Percentiles rank a stretch among this genome's conserved stretches.
Conservation (phyloP, 2,888 invertebrate species). For the Andrena praecox region DNA sequence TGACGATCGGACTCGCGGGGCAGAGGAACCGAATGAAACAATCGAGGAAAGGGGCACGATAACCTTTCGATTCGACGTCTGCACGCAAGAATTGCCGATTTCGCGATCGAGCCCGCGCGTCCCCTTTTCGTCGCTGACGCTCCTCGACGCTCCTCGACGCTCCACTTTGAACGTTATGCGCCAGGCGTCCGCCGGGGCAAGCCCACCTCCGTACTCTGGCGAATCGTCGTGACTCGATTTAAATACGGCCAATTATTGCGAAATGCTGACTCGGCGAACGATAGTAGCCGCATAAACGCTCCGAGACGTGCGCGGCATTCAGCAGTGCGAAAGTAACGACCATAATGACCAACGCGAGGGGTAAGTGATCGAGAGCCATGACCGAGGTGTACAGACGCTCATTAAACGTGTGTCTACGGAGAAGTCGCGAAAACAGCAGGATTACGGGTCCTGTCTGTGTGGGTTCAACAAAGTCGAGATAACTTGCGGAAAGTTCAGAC, state of each 20-base stretch:
- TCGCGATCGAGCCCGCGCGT: constrained; percentile 4
- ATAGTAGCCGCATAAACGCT: constrained; percentile 55
- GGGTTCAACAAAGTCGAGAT: too few species aligned
- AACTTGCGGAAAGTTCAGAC: not conserved
- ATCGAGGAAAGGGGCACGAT: constrained; percentile 2
- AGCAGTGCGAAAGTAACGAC: constrained; percentile 54
- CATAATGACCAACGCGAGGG: constrained; percentile 69
- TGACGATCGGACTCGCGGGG: not conserved
- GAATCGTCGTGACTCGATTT: constrained; percentile 56
- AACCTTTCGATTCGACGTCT: constrained; percentile 28
- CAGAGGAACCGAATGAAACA: constrained; percentile 41
- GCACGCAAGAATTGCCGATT: constrained; percentile 7
- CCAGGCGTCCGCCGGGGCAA: constrained; percentile 18
- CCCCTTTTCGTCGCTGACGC: not conserved
- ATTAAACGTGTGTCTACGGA: not conserved
- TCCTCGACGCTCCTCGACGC: not conserved
- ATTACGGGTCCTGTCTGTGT: not conserved
- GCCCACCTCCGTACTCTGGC: constrained; percentile 38
- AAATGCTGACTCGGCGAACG: constrained; percentile 75
- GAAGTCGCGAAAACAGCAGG: not conserved
- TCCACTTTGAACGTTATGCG: constrained; percentile 38
- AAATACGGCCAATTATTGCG: constrained; percentile 65
- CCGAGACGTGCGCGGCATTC: constrained; percentile 40
- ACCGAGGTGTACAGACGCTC: not conserved
- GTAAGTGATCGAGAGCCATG: constrained; percentile 65